Percentiles rank a stretch among this genome's conserved stretches.
phyloP scores from a whole-genome alignment of 2,113 vertebrate species.

The Oreotrochilus melanogaster region DNA sequence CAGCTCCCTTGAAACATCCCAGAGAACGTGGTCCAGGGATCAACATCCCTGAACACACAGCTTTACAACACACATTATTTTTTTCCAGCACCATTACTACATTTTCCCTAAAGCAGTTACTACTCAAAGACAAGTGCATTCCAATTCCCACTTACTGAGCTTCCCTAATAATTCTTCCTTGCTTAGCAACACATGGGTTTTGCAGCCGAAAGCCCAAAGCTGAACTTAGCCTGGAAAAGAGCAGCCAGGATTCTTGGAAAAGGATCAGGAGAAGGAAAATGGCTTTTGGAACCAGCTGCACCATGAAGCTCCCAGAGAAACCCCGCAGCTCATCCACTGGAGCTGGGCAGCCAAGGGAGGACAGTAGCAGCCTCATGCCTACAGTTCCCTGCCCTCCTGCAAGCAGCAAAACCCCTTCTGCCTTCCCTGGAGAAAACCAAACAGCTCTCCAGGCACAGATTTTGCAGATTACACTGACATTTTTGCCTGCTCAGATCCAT shows the following conservation, averaged over 20 bases:
- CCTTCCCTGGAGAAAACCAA: neutral
- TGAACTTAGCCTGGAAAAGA: neutral
- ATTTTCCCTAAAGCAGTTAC: neutral
- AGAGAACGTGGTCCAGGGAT: too few relatives aligned
- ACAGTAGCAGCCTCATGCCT: neutral
- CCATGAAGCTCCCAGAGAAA: neutral
- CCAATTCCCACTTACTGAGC: neutral
- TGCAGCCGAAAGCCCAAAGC: neutral
- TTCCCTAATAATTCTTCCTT: neutral
- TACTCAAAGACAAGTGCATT: neutral
- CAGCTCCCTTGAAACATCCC: neutral
- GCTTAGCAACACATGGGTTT: neutral
- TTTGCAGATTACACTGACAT: neutral
- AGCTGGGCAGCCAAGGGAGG: neutral
- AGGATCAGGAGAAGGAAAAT: neutral
- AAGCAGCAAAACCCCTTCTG: neutral
- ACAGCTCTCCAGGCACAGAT: neutral
- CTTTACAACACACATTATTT: fast-evolving
- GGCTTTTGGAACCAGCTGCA: neutral
- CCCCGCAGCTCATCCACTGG: fast-evolving
- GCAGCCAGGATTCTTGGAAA: neutral
- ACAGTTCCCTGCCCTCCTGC: neutral
- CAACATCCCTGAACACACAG: fast-evolving
- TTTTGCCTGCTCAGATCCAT: neutral
- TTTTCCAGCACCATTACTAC: neutral